Conservation (phyloP, 2,113 vertebrate species). For the Butorides virescens region DNA sequence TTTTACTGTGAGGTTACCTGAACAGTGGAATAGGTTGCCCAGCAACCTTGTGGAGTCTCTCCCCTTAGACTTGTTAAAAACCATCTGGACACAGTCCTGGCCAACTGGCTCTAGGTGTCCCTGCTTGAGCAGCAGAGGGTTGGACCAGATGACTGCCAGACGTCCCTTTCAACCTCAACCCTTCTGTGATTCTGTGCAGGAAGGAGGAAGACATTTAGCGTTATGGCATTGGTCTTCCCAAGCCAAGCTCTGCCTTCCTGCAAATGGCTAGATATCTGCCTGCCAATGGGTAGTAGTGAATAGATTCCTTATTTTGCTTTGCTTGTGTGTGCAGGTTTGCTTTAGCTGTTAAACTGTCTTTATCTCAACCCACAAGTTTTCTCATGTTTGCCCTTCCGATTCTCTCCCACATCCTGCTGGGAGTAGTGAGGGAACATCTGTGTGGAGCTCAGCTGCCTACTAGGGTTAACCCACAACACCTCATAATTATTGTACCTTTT, state of each 20-base stretch:
- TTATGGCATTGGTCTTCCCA: rapidly evolving
- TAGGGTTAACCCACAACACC: not conserved
- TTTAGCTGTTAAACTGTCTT: not conserved
- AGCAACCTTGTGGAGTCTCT: not conserved
- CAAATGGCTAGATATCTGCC: not conserved
- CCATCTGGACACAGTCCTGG: not conserved
- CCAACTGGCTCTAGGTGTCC: not conserved
- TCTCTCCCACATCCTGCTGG: not conserved
- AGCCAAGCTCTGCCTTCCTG: not conserved
- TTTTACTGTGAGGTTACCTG: no score
- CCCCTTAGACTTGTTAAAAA: not conserved
- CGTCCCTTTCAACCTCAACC: not conserved
- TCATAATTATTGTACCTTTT: not conserved
- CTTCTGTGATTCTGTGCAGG: not conserved
- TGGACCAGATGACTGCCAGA: not conserved
- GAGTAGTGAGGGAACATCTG: not conserved
- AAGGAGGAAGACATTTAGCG: not conserved
- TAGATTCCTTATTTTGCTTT: not conserved
- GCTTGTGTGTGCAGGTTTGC: not conserved
- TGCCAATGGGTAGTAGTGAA: not conserved
- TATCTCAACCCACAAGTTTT: not conserved
- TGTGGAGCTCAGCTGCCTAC: not conserved
- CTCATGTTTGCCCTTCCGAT: not conserved
- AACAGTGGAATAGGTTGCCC: not conserved
- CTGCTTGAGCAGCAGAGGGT: not conserved